A percentile compares a stretch with the other conserved stretches of the same genome.
Conservation (phyloP, 2,797 vertebrate species). For the Propithecus perrieri region DNA sequence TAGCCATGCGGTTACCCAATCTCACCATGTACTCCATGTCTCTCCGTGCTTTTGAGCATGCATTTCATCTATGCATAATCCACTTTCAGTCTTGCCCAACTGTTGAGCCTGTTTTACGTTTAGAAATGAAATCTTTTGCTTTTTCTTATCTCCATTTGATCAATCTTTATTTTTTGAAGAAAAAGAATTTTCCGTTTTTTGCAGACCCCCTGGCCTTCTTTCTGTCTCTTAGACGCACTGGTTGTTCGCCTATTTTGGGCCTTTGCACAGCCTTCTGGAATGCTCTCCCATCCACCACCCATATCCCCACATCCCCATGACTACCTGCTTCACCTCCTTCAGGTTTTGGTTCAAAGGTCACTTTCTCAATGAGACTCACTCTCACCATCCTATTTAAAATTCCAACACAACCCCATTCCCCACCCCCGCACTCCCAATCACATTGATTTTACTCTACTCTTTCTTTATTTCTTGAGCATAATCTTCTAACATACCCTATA, state of each 20-base stretch:
- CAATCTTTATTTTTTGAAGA: neutral
- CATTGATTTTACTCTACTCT: neutral
- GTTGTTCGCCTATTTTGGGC: neutral
- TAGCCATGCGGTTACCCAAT: neutral
- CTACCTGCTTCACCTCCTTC: neutral
- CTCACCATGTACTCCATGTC: neutral
- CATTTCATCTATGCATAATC: neutral
- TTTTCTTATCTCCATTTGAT: neutral
- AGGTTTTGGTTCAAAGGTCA: neutral
- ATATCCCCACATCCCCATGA: neutral
- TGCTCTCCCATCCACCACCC: neutral
- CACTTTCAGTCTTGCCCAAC: neutral
- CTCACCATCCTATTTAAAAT: neutral
- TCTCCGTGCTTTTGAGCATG: neutral
- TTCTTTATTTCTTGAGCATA: neutral
- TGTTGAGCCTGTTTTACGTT: neutral
- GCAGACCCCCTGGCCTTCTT: neutral
- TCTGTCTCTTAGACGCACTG: neutral
- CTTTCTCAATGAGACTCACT: neutral
- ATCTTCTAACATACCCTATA: neutral
- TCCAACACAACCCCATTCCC: neutral
- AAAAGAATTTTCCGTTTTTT: neutral
- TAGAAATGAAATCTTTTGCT: neutral
- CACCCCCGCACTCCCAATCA: neutral
- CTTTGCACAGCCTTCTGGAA: neutral